Conservation (phyloP, 2,888 invertebrate genomes). For the Mylabris sibirica region DNA sequence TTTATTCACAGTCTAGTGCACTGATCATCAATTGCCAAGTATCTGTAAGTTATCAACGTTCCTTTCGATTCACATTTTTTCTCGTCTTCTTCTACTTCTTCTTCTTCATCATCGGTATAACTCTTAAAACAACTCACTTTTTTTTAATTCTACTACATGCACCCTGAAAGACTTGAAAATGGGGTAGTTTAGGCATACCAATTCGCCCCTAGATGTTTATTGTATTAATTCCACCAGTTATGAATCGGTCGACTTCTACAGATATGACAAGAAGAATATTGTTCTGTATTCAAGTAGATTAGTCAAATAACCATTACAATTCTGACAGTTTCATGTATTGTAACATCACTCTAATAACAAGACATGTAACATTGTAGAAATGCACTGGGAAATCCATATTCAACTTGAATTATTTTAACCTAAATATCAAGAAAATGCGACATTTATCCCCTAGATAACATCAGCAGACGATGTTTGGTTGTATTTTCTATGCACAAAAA, state of each 20-base stretch:
- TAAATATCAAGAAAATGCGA: neutral
- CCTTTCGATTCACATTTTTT: too few relatives aligned
- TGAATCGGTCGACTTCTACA: conserved; percentile 43
- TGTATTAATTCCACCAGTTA: conserved; percentile 52
- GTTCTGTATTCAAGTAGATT: conserved; percentile 39
- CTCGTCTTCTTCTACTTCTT: too few relatives aligned
- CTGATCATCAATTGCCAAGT: conserved; percentile 46
- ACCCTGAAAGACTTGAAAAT: too few relatives aligned
- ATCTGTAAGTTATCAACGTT: conserved; percentile 42
- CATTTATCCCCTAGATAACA: neutral
- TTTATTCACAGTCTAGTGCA: conserved; percentile 53
- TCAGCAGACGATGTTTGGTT: neutral
- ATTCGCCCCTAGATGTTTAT: conserved; percentile 53
- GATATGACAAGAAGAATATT: conserved; percentile 50
- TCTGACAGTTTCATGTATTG: conserved; percentile 17
- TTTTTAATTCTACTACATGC: too few relatives aligned
- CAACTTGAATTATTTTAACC: conserved; percentile 12
- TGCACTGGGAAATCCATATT: conserved; percentile 18
- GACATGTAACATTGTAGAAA: conserved; percentile 2
- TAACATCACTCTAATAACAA: conserved; percentile 7
- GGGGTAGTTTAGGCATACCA: too few relatives aligned
- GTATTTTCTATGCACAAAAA: neutral
- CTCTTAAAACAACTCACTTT: conserved; percentile 24
- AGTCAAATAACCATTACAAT: neutral
- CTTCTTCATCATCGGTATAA: conserved; percentile 24